Base-by-base conservation (phyloP, 2,888 invertebrate species). In the Cataglyphis altisquamis region DNA sequence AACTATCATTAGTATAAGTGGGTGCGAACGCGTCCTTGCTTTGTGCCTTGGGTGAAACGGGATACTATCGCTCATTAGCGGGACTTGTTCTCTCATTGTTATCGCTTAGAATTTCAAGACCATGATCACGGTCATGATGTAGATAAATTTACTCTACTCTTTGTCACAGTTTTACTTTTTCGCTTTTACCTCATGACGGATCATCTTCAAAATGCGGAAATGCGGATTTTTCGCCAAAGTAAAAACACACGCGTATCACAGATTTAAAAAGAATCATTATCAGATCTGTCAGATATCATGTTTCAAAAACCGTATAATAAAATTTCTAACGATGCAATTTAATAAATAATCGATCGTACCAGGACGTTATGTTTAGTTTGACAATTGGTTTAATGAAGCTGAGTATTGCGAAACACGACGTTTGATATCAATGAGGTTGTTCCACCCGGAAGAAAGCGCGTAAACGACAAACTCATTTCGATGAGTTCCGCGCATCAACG, bases 1-100 rank as follows among this genome's bases (percentile, higher is more conserved):
- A 82, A 82, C 86, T 87, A 87, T 87, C 87, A 85, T 85, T 86
- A 75, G 66, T 85, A 82, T 87, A 84, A 86, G 90, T 88, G 86
- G 86, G 87, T 86, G 88, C 88, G 88, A 86, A 86, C 78, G 84
- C 90, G 92, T 89, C 93, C 92, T 93, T 93, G 91, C 92, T 91
- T 93, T 92, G 91, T 93, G 84, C 77, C 55, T 73, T 66, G 45
- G 0, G 18, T 32, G 60, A 63, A 81, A 74, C 68, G 67, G 66
- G 73, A 82, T 80, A 68, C 73, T 82, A 86, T 86, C 73, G 77
- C 73, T 77, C 88, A 84, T 87, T 82, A 70, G 63, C 41, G 39
- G 9, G 52, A 75, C 86, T 87, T 78, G 70, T 86, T 89, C 66
- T 55, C 70, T 55, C 72, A 88, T 89, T 90, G 85, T 88, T 87